Base-by-base conservation (phyloP, 92 coral and sea anemone species). In the Nematostella vectensis region DNA sequence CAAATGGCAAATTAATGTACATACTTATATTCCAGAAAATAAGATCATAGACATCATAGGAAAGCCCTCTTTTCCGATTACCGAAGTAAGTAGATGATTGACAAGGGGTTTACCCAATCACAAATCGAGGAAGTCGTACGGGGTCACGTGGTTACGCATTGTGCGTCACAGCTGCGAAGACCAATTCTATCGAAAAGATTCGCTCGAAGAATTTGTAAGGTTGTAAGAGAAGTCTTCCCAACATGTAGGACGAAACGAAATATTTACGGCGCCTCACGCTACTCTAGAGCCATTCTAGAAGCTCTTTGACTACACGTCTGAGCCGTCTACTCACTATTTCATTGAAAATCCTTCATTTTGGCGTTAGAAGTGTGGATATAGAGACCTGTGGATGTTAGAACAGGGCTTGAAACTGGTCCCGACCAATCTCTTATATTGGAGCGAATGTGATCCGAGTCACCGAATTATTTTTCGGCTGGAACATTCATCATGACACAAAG, bases 111-210 rank as follows among this genome's bases (percentile, higher is more conserved):
- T 24, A 62, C 37, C 87, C 87, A 79, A 79, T 79, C 70, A 30
- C 69, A 72, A 4, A 40, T 50, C 62, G 57, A 56, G 68, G 67
- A 62, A 68, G 71, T 68, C 48, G 62, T 54, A 31, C 40, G 21
- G 29, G 61, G 54, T 79, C 87, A 79, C 87, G 87, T 79, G 87
- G 76, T 71, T 72, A 51, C 70, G 75, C 65, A 72, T 78, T 71
- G 79, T 73, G 87, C 87, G 87, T 79, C 87, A 79, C 87, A 79
- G 87, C 87, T 79, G 87, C 87, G 63, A 71, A 67, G 73, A 72
- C 53, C 87, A 57, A 76, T 57, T 63, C 56, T 79, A 66, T 79
- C 78, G 66, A 66, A 74, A 79, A 51, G 69, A 71, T 56, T 76
- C 59, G 54, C 51, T 36, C 48, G 47, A 48, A 51, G 59, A 61